These are phyloP conservation scores for Apocrypta bakeri DNA, from an alignment of 1,140 invertebrate genomes.

Conservation along the genomic window DNA sequence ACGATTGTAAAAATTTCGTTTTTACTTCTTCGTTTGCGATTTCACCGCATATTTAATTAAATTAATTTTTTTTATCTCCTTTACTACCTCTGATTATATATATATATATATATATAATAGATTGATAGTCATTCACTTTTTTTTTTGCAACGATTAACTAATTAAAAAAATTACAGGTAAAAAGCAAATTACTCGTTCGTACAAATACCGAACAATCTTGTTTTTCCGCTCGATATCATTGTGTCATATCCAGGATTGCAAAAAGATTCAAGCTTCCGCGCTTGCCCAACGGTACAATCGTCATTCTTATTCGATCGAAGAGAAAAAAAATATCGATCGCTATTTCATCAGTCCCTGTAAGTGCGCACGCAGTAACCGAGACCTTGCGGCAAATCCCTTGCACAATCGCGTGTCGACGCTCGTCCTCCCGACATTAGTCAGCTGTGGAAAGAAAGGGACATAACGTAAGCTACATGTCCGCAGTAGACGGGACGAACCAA, in stretches of 20 bases:
- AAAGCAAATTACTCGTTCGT: no score
- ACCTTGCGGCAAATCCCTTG: slow-evolving; percentile 33
- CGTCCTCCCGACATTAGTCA: slow-evolving; percentile 48
- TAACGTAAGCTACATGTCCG: not conserved
- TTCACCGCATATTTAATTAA: no score
- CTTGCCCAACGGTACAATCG: not conserved
- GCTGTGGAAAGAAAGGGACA: slow-evolving; percentile 6
- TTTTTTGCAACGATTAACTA: no score
- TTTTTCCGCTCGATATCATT: not conserved
- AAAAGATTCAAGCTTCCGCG: not conserved
- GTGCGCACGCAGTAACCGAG: slow-evolving; percentile 24
- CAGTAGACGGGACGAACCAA: not conserved
- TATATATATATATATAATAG: no score
- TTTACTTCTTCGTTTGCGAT: no score
- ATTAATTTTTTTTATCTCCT: no score
- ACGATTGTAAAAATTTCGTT: no score
- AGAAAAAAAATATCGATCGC: not conserved
- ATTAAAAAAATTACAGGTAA: no score
- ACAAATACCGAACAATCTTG: no score
- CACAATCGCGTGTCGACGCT: slow-evolving; percentile 23
- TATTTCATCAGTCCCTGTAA: not conserved
- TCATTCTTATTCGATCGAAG: no score
- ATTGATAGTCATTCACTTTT: no score
- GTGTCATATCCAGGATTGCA: not conserved
- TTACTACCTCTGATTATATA: no score